Base-by-base conservation (phyloP, 2,797 vertebrate species). In the Coilia nasus region DNA sequence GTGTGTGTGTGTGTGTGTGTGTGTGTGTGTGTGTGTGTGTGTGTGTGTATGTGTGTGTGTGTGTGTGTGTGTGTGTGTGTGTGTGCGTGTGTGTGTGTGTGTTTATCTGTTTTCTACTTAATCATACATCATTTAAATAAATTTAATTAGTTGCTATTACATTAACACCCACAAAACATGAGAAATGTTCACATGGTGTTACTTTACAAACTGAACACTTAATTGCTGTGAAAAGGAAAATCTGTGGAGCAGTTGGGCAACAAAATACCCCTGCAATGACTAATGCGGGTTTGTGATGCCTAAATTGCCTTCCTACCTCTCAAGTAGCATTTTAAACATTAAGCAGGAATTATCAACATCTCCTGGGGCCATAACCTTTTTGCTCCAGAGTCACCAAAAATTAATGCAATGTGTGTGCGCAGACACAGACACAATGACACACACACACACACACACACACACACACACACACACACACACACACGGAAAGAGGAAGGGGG, bases 401-500 rank as follows among this genome's bases (percentile, higher is more conserved):
- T 19, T 17, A 14, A 25, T 15, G 17, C 17, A 35, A 44, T 78
- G 50, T 47, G 46, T 47, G 46, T 47, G 46, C 10, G 62, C n/a
- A 31, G 23, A 71, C 64, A 31, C 25, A 31, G 14, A 31, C 62
- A 67, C 62, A 67, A n/a, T 23, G 21, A 25, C 60, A 64, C 60
- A 64, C 60, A 64, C 60, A 64, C 60, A 10, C 46, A 47, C 46
- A 47, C 46, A 10, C 46, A 47, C 46, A 64, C 60, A 25, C 60
- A 64, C 60, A 64, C 6, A 25, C 60, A 64, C 81, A 83, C 56
- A 83, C 6, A 15, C 59, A 67, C 12, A 47, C 90, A 92, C 92
- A 90, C 90, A 90, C 84, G 92, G 88, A 86, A 89, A 91, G 87
- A 87, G 89, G 91, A 92, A 92, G 88, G 90, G 88, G 91, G 92